Base-by-base conservation (phyloP, 2,797 vertebrate species). In the Sternotherus odoratus region DNA sequence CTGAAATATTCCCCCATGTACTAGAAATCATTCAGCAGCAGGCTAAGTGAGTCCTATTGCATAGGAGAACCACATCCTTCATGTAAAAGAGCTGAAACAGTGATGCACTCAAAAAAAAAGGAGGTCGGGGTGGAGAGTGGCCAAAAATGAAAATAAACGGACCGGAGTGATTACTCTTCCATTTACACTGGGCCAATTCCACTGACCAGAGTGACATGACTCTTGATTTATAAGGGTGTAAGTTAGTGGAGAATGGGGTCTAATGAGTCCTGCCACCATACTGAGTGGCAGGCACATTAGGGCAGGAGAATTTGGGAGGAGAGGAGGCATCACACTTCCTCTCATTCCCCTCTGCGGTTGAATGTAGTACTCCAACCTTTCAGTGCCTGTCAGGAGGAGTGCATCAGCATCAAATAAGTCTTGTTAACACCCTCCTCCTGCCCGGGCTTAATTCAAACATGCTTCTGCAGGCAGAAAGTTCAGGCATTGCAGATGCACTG, bases 381-480 rank as follows among this genome's bases (percentile, higher is more conserved):
- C 11, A 78, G 8, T 1, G 19, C 2, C 1, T 46, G 6, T 3
- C 17, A 91, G 16, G 33, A 5, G n/a, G 8, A 36, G 8, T 72
- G 0, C 8, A 63, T 8, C 6, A 82, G 17, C 39, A 46, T 13
- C 69, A 12, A 50, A 69, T 43, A 81, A 56, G 6, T 3, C 7
- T 60, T 60, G 13, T 60, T 60, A 60, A 33, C 6, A 33, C 2
- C 57, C 16, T 33, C 57, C 57, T 83, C 12, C 63, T 85, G 57
- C 80, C 72, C 6, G 1, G 7, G 0, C 66, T 91, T 6, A 26
- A 7, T 57, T 53, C 51, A 53, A 21, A 53, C 51, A 21, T 53
- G 51, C 19, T 21, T 53, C 21, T 53, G 56, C 4, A 48, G 28
- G 88, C 85, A 0, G 26, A 30, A 79, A 83, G 9, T 53, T 53